These are phyloP conservation scores for Hirundichthys speculiger DNA, from an alignment of 2,113 vertebrate species.

Conservation along the genomic window DNA sequence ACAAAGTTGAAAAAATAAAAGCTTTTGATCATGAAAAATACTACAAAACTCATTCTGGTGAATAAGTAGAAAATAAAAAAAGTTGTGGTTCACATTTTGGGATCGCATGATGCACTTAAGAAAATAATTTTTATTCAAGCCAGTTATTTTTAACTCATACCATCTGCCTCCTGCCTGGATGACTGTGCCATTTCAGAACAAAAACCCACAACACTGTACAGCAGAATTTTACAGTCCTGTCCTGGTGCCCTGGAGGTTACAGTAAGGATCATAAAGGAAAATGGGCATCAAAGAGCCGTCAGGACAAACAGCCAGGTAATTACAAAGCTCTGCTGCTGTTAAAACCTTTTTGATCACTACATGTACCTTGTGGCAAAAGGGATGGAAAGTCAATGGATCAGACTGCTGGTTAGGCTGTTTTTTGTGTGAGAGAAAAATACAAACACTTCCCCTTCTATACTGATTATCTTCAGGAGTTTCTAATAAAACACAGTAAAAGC, in stretches of 20 bases:
- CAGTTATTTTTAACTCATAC: not conserved
- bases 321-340: conserved; percentile 17
- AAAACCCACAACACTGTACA: conserved; percentile 11
- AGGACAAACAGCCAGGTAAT: conserved; percentile 20
- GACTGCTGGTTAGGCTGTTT: conserved; percentile 7
- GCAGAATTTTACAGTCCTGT: conserved; percentile 15
- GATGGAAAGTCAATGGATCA: not conserved
- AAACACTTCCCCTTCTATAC: no score
- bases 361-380: conserved; percentile 12
- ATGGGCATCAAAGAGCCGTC: conserved; percentile 30
- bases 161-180: not conserved
- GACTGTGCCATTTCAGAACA: conserved; percentile 16
- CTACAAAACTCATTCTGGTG: no score
- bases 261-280: not conserved
- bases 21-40: no score
- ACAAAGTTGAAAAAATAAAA: no score
- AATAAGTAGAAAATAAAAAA: no score
- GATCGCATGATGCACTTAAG: no score
- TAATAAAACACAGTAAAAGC: no score
- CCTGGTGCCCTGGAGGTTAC: conserved; percentile 21
- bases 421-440: no score
- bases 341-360: conserved; percentile 24
- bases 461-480: no score
- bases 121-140: no score
- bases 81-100: no score